Conservation (phyloP, 2,888 invertebrate species). For the Oegoconia quadripuncta region DNA sequence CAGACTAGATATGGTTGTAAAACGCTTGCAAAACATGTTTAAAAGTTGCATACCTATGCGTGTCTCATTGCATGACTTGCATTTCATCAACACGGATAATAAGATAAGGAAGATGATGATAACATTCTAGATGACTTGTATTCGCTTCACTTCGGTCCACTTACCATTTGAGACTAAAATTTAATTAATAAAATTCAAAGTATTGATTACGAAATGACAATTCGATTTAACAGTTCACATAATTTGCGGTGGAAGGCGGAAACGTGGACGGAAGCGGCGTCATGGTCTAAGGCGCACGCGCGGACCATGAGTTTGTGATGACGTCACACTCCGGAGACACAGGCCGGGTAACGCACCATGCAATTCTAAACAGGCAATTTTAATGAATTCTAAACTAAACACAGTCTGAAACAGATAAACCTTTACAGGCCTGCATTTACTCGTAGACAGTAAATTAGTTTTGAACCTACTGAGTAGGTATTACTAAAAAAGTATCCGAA, state of each 20-base stretch:
- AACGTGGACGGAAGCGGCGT: slow-evolving; percentile 69
- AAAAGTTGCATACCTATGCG: not conserved
- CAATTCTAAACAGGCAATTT: not conserved
- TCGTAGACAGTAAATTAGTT: too few species aligned
- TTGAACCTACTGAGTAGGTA: too few species aligned
- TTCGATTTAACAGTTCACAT: slow-evolving; percentile 60
- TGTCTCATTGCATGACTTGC: too few species aligned
- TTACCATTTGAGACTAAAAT: not conserved
- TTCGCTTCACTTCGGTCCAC: not conserved
- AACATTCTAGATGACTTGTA: too few species aligned
- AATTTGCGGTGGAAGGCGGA: slow-evolving; percentile 69
- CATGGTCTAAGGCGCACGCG: slow-evolving; percentile 61
- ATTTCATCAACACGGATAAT: too few species aligned
- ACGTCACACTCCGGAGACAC: slow-evolving; percentile 49
- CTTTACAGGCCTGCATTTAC: too few species aligned
- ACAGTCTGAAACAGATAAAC: too few species aligned
- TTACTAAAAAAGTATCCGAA: too few species aligned
- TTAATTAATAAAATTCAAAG: not conserved
- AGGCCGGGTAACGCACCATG: slow-evolving; percentile 12
- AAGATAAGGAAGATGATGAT: too few species aligned
- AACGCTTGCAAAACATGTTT: slow-evolving; percentile 11
- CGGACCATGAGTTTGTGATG: slow-evolving; percentile 46
- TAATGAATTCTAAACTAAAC: not conserved
- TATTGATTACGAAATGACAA: slow-evolving; percentile 47
- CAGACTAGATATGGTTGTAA: slow-evolving; percentile 1